These are phyloP conservation scores for Merops nubicus DNA, from an alignment of 2,113 vertebrate species.

Conservation along the genomic window DNA sequence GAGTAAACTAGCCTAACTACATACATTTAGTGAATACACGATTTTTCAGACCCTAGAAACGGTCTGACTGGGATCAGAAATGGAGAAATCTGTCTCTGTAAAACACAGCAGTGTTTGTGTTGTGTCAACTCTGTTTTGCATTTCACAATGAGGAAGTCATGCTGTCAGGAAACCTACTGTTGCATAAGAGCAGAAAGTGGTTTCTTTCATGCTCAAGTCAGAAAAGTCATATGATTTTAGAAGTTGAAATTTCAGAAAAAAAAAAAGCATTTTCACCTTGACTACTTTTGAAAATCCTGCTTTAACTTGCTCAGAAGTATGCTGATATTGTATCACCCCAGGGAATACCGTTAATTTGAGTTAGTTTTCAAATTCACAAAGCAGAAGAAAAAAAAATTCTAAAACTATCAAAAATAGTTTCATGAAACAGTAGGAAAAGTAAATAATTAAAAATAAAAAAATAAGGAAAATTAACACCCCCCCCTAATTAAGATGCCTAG, in stretches of 20 bases:
- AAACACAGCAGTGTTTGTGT: neutral
- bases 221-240: constrained; percentile 22
- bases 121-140: neutral
- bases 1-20: neutral
- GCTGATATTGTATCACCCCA: neutral
- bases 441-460: neutral
- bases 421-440: neutral
- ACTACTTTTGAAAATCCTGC: neutral
- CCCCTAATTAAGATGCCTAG: neutral
- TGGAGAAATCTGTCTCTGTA: neutral
- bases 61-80: neutral
- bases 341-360: neutral
- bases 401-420: neutral
- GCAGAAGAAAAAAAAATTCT: neutral
- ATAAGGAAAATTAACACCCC: neutral
- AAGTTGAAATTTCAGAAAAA: neutral
- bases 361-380: neutral
- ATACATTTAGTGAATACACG: neutral
- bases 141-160: constrained; percentile 33
- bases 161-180: neutral
- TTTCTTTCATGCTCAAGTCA: constrained; percentile 27
- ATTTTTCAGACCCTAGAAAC: neutral
- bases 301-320: constrained; percentile 1
- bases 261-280: neutral
- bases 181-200: neutral